phyloP scores from a whole-genome alignment of 2,113 vertebrate species.

The Psephotus haematonotus region DNA sequence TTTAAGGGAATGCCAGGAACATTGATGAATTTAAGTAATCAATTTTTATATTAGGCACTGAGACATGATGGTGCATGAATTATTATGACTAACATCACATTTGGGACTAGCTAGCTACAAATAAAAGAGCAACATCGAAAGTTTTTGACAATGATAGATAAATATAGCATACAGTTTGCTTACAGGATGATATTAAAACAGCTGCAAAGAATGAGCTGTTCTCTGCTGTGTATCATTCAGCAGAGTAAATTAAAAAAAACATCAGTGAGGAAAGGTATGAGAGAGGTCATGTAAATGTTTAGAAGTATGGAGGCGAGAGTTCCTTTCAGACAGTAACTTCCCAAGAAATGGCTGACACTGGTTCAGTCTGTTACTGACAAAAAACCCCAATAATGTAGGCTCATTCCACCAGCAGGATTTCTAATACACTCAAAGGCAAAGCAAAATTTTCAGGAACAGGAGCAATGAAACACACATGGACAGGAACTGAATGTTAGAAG shows the following conservation, averaged over 20 bases:
- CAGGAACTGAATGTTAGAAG: background rate
- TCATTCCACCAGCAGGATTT: background rate
- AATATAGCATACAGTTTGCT: background rate
- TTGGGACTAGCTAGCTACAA: background rate
- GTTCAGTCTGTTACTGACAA: background rate
- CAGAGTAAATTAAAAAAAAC: background rate
- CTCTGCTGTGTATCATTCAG: background rate
- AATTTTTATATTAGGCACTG: constrained; percentile 1
- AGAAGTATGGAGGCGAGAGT: background rate
- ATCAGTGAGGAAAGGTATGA: background rate
- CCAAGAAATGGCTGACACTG: background rate
- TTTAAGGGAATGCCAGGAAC: background rate
- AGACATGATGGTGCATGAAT: background rate
- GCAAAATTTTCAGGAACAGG: background rate
- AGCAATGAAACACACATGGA: background rate
- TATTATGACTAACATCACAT: background rate
- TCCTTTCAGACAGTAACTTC: background rate
- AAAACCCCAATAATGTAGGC: background rate
- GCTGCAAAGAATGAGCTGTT: background rate
- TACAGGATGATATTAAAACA: background rate
- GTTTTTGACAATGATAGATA: background rate
- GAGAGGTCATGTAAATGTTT: background rate
- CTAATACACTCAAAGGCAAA: background rate
- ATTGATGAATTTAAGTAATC: background rate
- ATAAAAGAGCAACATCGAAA: background rate